A percentile compares a stretch with the other conserved stretches of the same genome.
phyloP scores from a whole-genome alignment of 2,888 invertebrate genomes.

The Enchytraeus crypticus region DNA sequence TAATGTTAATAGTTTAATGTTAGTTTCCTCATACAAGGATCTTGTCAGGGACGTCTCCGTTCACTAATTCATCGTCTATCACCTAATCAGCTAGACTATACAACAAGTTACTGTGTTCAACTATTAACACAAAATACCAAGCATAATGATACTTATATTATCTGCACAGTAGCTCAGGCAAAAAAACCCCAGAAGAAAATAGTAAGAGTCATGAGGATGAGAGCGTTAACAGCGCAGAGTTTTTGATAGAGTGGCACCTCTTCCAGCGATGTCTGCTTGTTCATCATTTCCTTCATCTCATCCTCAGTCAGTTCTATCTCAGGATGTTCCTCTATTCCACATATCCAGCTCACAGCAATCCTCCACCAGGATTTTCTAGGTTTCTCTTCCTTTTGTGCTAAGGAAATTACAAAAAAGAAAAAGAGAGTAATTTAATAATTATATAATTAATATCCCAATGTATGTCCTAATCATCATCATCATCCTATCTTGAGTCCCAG shows the following conservation, averaged over 20 bases:
- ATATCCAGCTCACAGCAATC: constrained; percentile 42
- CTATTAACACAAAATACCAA: too few species aligned
- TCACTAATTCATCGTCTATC: too few species aligned
- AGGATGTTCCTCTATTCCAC: constrained; percentile 45
- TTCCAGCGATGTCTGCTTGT: constrained; percentile 41
- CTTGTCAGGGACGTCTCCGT: too few species aligned
- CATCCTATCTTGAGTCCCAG: neutral
- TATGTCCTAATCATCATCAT: neutral
- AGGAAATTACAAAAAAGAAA: neutral
- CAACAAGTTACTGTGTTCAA: too few species aligned
- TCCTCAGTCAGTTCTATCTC: constrained; percentile 31
- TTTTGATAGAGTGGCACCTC: constrained; percentile 43
- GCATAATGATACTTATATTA: too few species aligned
- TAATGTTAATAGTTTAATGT: too few species aligned
- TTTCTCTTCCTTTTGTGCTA: constrained; percentile 21
- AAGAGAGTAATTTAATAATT: neutral
- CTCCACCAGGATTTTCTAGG: constrained; percentile 44
- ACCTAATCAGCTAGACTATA: too few species aligned
- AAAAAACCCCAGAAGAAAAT: constrained; percentile 47
- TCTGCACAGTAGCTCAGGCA: too few species aligned
- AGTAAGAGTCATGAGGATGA: constrained; percentile 42
- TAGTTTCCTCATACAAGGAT: too few species aligned
- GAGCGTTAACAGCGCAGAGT: constrained; percentile 42
- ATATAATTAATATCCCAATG: too few species aligned
- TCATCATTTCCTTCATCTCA: constrained; percentile 30